A percentile compares a stretch with the other conserved stretches of the same genome.
phyloP scores from a whole-genome alignment of 2,888 invertebrate species.

The Patella ulyssiponensis region DNA sequence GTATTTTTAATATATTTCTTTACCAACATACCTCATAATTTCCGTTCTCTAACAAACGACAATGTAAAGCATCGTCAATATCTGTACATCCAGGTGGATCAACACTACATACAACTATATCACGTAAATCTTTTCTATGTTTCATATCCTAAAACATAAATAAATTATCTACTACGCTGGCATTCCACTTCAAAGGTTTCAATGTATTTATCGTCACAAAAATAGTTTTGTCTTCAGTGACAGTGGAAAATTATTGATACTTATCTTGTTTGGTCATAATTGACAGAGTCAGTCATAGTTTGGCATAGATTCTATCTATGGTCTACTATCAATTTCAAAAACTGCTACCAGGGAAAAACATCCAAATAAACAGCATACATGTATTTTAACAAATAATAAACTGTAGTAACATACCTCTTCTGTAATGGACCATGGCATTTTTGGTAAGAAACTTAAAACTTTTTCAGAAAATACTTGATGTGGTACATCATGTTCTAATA shows the following conservation, averaged over 20 bases:
- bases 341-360: not conserved
- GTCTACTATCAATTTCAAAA: not conserved
- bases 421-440: constrained; percentile 90
- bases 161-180: too few species aligned
- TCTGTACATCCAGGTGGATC: constrained; percentile 99
- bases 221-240: too few species aligned
- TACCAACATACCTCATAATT: constrained; percentile 78
- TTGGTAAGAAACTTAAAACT: constrained; percentile 91
- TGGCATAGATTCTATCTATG: not conserved
- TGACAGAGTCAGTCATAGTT: not conserved
- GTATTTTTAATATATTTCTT: not conserved
- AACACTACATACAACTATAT: constrained; percentile 91
- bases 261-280: too few species aligned
- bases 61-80: constrained; percentile 98
- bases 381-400: not conserved
- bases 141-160: constrained; percentile 72
- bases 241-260: too few species aligned
- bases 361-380: not conserved
- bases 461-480: constrained; percentile 95
- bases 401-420: constrained; percentile 78
- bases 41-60: constrained; percentile 81
- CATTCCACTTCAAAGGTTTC: too few species aligned
- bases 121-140: constrained; percentile 86
- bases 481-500: constrained; percentile 97
- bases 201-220: too few species aligned